Percentiles rank a stretch among this genome's conserved stretches.
These are phyloP conservation scores for Hippoglossus hippoglossus DNA, from an alignment of 2,797 vertebrate genomes.

Conservation along the genomic window DNA sequence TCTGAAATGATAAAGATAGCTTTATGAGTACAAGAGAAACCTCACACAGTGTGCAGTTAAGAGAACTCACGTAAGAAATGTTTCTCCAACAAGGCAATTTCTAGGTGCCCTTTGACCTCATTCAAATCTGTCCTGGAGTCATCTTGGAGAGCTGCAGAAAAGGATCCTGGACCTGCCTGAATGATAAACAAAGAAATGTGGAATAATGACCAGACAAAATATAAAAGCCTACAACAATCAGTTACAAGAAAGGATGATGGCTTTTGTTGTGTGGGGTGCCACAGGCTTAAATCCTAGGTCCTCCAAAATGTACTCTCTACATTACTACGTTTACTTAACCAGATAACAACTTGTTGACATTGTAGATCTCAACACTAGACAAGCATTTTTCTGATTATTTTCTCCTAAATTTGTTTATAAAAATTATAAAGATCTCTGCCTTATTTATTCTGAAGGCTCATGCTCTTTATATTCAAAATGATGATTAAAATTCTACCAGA, in stretches of 20 bases:
- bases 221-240: not conserved
- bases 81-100: constrained; percentile 97
- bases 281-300: not conserved
- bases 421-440: too few species aligned
- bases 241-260: not conserved
- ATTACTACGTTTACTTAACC: not conserved
- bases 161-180: constrained; percentile 88
- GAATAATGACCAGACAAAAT: not conserved
- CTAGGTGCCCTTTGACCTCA: constrained; percentile 97
- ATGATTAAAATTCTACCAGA: too few species aligned
- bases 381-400: too few species aligned
- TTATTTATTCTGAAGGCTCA: too few species aligned
- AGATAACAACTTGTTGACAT: not conserved
- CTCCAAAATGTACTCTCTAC: not conserved
- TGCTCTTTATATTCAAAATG: not conserved
- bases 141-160: constrained; percentile 88
- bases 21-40: not conserved
- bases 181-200: not conserved
- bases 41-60: not conserved
- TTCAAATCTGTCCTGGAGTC: constrained; percentile 91
- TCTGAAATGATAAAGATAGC: too few species aligned
- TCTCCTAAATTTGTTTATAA: too few species aligned
- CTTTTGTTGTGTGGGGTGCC: not conserved
- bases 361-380: too few species aligned
- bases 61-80: constrained; percentile 95